Base-by-base conservation (phyloP, 2,113 vertebrate species). In the Nycticorax nycticorax region DNA sequence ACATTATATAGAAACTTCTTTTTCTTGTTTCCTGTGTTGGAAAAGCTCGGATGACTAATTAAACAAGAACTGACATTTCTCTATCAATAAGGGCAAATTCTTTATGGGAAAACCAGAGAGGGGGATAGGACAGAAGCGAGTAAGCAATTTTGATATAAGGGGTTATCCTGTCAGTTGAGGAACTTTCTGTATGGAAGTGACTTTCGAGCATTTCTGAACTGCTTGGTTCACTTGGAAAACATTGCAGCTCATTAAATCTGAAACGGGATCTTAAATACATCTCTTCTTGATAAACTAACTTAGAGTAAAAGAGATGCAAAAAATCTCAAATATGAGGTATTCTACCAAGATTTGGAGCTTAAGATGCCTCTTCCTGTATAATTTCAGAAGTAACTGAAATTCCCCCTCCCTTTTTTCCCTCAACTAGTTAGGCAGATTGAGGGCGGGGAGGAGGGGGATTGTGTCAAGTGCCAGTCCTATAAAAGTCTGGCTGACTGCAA, bases 391-490 rank as follows among this genome's bases (percentile, higher is more conserved):
- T 57, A 81, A 57, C n/a, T 74, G 21, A 63, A 80, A 43, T 84
- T 69, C 18, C 8, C 27, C 2, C 6, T 62, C 6, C 12, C 22
- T 84, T 75, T 83, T 85, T 6, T 53, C 19, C 22, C 9, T 76
- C 50, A 73, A 3, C 9, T 76, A 39, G 4, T 68, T 73, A 50
- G 30, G 20, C 30, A 77, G 37, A 28, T 41, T 0, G 3, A 16
- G 24, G 12, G 0, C 0, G 2, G 19, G 26, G 14, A 0, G 24
- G 32, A 26, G 24, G 26, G 14, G 27, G 14, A 60, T 52, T 69
- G 28, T 64, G 27, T 71, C 50, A 53, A 35, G 14, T 91, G 37
- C 63, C 55, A 77, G 2, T 77, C 55, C 30, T 84, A 7, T 57
- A 9, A 18, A 27, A 53, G 19, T 26, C 23, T 22, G 50, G 8